Base-by-base conservation (phyloP, 2,797 vertebrate genomes). In the Perdix hodgsoniae region DNA sequence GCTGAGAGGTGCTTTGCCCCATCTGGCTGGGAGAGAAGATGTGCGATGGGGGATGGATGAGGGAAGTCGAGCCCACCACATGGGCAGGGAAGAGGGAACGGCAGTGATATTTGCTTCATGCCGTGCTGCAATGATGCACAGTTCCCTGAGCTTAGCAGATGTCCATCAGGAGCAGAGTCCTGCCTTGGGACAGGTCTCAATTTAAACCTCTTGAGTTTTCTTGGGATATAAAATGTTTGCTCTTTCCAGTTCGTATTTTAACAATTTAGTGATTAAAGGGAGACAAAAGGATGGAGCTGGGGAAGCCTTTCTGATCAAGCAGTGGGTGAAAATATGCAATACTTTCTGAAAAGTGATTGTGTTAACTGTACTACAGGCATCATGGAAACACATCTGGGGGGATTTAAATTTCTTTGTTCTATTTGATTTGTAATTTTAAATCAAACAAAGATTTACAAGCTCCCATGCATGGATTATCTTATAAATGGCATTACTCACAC, bases 51-150 rank as follows among this genome's bases (percentile, higher is more conserved):
- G 47, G 18, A 64, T 5, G 3, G 35, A 5, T 10, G 67, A 18
- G 44, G 33, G 29, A 66, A 17, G 1, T 21, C 0, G 3, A 39
- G 15, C 10, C 26, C 63, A 5, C 6, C 0, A 0, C 0, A 15
- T 27, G 31, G 56, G 21, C 39, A 35, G 84, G 39, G 35, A 23
- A 56, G 52, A 37, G 45, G n/a, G 15, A 15, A 23, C 1, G 52
- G 37, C 42, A 27, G 6, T 1, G 37, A 22, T 15, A 4, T 24
- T 15, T 8, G 37, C 21, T 7, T 21, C 44, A 40, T 26, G 1
- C 26, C 19, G 37, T 24, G 1, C 19, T 3, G 44, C 7, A 15
- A 35, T 13, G 18, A 4, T 49, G 60, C 37, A 10, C 54, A 11
- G 15, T 54, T 69, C 40, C 65, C 39, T 10, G 35, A 71, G 6